These are phyloP conservation scores for Hemibagrus guttatus DNA, from an alignment of 2,797 vertebrate genomes.

Conservation along the genomic window DNA sequence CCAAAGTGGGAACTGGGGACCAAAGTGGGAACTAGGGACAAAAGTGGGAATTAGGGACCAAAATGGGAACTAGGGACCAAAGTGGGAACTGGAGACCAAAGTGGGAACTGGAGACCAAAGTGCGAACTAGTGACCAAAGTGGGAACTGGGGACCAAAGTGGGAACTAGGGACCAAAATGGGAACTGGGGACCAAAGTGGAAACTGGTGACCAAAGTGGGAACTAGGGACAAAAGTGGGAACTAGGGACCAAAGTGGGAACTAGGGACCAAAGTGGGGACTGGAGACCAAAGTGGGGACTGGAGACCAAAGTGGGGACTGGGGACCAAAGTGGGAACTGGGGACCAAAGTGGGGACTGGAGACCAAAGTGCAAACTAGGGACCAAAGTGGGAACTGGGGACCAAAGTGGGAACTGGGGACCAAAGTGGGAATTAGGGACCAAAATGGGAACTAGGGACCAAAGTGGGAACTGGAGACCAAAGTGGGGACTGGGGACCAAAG, in stretches of 20 bases:
- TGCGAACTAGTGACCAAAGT: background rate
- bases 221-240: background rate
- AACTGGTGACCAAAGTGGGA: background rate
- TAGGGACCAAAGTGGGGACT: background rate
- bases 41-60: background rate
- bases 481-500: background rate
- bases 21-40: background rate
- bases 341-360: background rate
- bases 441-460: background rate
- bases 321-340: background rate
- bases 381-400: background rate
- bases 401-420: background rate
- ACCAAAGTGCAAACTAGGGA: background rate
- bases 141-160: background rate
- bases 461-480: background rate
- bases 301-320: rapidly evolving
- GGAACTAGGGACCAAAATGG: background rate
- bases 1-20: background rate
- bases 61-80: background rate
- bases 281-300: background rate
- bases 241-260: background rate
- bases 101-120: background rate
- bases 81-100: background rate
- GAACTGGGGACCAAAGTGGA: background rate
- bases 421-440: background rate